These are phyloP conservation scores for Ectropis crepuscularia DNA, from an alignment of 2,888 invertebrate species.

Conservation along the genomic window DNA sequence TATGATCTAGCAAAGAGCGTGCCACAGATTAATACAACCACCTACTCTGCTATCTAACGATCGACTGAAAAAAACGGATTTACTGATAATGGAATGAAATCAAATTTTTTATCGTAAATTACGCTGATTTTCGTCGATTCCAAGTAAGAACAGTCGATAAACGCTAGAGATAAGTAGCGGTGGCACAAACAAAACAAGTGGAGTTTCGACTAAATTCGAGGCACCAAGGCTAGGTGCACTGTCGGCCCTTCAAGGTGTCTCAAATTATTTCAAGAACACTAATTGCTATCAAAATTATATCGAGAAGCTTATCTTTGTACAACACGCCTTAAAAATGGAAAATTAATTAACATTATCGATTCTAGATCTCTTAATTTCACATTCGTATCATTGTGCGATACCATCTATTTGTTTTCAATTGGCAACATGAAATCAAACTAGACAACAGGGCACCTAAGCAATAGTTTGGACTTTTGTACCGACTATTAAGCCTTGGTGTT, in stretches of 20 bases:
- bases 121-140: conserved; percentile 71
- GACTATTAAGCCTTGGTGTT: not conserved
- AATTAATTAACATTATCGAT: conserved; percentile 5
- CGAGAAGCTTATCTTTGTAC: not conserved
- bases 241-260: not conserved
- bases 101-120: conserved; percentile 78
- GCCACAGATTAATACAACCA: conserved; percentile 60
- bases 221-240: conserved; percentile 10
- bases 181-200: conserved; percentile 47
- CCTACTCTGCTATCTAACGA: conserved; percentile 69
- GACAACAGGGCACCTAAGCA: conserved; percentile 10
- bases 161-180: conserved; percentile 57
- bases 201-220: conserved; percentile 15
- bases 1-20: conserved; percentile 43
- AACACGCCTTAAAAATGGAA: not conserved
- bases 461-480: not conserved
- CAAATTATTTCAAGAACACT: conserved; percentile 10
- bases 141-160: conserved; percentile 67
- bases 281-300: not conserved
- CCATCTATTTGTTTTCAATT: not conserved
- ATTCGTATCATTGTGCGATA: conserved; percentile 5
- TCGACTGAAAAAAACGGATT: conserved; percentile 78
- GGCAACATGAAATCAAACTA: conserved; percentile 4
- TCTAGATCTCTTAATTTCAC: conserved; percentile 2
- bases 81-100: conserved; percentile 73